A percentile compares a stretch with the other conserved stretches of the same genome.
phyloP scores from a whole-genome alignment of 2,797 vertebrate species.

The Mycteria americana region DNA sequence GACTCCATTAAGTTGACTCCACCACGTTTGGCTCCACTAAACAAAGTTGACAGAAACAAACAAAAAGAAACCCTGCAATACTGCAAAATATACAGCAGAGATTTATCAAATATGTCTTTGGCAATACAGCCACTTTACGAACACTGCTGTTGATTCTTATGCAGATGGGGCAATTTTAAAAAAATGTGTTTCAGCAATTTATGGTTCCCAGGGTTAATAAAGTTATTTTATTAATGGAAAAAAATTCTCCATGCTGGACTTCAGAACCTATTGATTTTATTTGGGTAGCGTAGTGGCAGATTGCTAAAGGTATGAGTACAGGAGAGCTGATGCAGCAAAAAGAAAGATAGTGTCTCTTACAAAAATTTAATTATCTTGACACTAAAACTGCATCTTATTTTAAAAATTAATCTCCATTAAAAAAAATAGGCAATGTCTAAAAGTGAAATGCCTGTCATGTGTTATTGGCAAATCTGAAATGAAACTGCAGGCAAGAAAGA shows the following conservation, averaged over 20 bases:
- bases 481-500: neutral
- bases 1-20: neutral
- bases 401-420: constrained; percentile 39
- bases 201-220: neutral
- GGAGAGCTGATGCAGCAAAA: constrained; percentile 36
- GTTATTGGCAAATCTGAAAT: constrained; percentile 32
- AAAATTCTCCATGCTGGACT: neutral
- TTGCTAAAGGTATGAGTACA: constrained; percentile 3
- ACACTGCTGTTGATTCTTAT: constrained; percentile 2
- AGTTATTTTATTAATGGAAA: constrained; percentile 24
- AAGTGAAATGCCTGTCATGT: neutral
- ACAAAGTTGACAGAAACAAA: neutral
- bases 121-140: neutral
- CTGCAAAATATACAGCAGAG: neutral
- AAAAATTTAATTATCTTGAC: constrained; percentile 56
- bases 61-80: neutral
- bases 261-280: constrained; percentile 56
- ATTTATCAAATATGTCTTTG: neutral
- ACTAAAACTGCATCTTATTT: constrained; percentile 30
- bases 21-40: neutral
- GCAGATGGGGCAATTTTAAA: neutral
- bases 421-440: constrained; percentile 15
- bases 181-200: constrained; percentile 2
- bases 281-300: neutral
- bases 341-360: neutral